phyloP scores from a whole-genome alignment of 2,888 invertebrate species.

The Campopleginae sp. region DNA sequence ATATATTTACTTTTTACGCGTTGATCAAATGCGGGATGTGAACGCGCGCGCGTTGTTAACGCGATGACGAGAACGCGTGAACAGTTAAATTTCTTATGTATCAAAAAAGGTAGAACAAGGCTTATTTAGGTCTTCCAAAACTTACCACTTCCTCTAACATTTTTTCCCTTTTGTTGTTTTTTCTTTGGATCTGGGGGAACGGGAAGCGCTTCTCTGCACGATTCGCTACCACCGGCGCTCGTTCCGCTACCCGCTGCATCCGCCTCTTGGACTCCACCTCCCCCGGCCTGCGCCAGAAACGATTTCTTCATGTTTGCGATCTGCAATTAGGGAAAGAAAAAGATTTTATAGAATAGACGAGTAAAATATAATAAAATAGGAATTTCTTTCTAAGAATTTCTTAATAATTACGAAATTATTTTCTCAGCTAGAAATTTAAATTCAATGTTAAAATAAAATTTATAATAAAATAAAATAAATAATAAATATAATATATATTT shows the following conservation, averaged over 20 bases:
- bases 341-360: background rate
- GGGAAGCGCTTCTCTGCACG: constrained; percentile 85
- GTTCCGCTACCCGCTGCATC: constrained; percentile 93
- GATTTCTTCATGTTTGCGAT: constrained; percentile 95
- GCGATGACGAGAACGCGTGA: constrained; percentile 32
- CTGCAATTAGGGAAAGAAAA: constrained; percentile 83
- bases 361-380: no score
- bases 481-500: no score
- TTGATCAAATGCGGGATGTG: constrained; percentile 22
- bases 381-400: no score
- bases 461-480: no score
- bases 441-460: no score
- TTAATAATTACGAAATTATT: no score
- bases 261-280: constrained; percentile 88
- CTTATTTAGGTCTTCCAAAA: constrained; percentile 86
- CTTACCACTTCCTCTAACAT: constrained; percentile 88
- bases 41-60: constrained; percentile 32
- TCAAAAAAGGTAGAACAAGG: constrained; percentile 29
- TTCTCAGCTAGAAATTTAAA: no score
- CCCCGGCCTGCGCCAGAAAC: constrained; percentile 90
- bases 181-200: constrained; percentile 84
- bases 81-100: constrained; percentile 34
- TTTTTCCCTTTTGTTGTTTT: constrained; percentile 88
- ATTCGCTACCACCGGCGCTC: constrained; percentile 86
- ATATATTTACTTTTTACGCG: background rate